A percentile compares a stretch with the other conserved stretches of the same genome.
phyloP scores from a whole-genome alignment of 1,140 invertebrate species.

The Apis florea region DNA sequence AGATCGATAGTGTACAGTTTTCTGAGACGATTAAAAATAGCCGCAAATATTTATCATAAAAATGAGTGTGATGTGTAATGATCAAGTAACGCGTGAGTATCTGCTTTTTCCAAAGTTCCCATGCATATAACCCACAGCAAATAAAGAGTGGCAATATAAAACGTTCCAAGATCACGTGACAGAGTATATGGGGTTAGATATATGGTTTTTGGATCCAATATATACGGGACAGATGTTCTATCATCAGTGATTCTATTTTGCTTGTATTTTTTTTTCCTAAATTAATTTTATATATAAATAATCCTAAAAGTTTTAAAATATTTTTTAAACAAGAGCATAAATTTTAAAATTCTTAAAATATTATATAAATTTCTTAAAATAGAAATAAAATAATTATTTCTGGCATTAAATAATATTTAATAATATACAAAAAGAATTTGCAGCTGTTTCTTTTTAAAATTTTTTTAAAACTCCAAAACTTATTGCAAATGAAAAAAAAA shows the following conservation, averaged over 20 bases:
- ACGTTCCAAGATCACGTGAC: constrained; percentile 62
- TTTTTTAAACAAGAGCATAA: no score
- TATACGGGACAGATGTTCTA: constrained; percentile 72
- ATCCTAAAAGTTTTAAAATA: no score
- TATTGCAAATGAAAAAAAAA: no score
- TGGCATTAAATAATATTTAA: no score
- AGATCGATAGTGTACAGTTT: neutral
- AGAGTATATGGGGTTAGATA: constrained; percentile 55
- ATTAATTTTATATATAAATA: neutral
- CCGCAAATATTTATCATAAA: constrained; percentile 14
- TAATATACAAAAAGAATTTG: no score
- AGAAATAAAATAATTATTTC: no score
- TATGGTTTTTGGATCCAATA: constrained; percentile 59
- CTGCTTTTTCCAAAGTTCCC: constrained; percentile 62
- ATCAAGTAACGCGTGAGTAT: constrained; percentile 56
- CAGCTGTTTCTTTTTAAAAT: no score
- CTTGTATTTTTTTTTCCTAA: neutral
- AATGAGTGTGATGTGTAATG: neutral
- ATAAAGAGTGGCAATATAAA: constrained; percentile 55
- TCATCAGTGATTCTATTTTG: constrained; percentile 31
- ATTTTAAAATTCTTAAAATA: no score
- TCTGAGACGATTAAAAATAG: neutral
- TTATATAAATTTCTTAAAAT: no score
- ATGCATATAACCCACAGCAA: constrained; percentile 61
- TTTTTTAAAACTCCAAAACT: no score